These are phyloP conservation scores for Noctua fimbriata DNA, from an alignment of 2,888 invertebrate species.

Conservation along the genomic window DNA sequence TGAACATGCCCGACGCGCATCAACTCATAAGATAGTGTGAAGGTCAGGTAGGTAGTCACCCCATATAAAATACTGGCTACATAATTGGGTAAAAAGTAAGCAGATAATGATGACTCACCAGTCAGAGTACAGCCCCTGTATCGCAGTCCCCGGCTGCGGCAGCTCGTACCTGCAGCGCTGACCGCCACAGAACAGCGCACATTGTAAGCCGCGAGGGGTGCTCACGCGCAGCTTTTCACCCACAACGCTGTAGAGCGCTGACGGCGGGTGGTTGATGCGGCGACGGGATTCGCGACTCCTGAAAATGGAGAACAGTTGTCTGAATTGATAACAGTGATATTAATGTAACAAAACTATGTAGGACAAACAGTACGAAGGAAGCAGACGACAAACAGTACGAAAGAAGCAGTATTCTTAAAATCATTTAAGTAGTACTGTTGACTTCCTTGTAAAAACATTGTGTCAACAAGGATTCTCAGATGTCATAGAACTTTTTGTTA, in stretches of 20 bases:
- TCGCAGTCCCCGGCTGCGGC: conserved; percentile 91
- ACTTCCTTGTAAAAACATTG: background rate
- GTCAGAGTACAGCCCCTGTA: conserved; percentile 95
- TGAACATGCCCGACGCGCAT: background rate
- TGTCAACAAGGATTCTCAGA: background rate
- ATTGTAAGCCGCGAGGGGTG: conserved; percentile 93
- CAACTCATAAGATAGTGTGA: background rate
- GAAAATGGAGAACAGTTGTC: conserved; percentile 6
- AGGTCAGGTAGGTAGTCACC: background rate
- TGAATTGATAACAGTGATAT: background rate
- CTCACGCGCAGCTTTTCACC: conserved; percentile 90
- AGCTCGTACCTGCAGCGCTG: conserved; percentile 95
- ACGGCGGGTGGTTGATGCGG: conserved; percentile 84
- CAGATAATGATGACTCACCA: conserved; percentile 90
- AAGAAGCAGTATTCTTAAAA: background rate
- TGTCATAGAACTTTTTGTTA: background rate
- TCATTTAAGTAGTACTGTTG: background rate
- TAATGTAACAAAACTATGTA: background rate
- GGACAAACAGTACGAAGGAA: background rate
- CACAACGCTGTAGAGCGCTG: conserved; percentile 83
- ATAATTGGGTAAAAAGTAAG: background rate
- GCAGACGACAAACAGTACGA: no score
- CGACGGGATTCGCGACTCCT: conserved; percentile 84
- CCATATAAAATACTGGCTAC: background rate
- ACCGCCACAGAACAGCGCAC: conserved; percentile 96